Base-by-base conservation (phyloP, 2,797 vertebrate species). In the Argentina silus region DNA sequence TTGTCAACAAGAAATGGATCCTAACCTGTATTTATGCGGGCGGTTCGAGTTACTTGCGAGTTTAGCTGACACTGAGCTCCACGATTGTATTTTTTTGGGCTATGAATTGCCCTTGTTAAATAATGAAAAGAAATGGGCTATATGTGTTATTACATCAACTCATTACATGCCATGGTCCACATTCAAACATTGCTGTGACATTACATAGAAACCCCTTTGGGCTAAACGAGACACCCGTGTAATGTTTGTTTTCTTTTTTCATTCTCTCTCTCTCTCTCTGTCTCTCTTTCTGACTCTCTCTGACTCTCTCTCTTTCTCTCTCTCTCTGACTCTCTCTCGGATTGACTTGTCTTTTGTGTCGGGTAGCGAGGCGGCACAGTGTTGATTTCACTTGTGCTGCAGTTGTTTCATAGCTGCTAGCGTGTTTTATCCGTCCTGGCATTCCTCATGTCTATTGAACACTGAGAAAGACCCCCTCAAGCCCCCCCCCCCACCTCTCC, bases 201-300 rank as follows among this genome's bases (percentile, higher is more conserved):
- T 88, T 90, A 89, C 84, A 90, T 86, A 90, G 91, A 93, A 94
- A 93, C 87, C 83, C 90, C 92, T 91, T 81, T 88, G 83, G 90
- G 91, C 88, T 82, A 87, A 19, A 45, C 68, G 68, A 86, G 83
- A 84, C 80, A 83, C 85, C 72, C 81, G 79, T 79, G 80, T 82
- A 85, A 82, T 90, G 84, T 91, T 92, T 91, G 78, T 91, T 90
- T 91, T 87, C 82, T 72, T 79, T 77, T 76, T 73, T 81, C 73
- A 55, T 77, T 69, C 17, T 50, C 21, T 50, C 56, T 71, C 66
- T 72, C 42, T 19, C 62, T 69, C 72, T 47, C 62, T 76, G 36
- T 67, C 61, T 17, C 67, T 57, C 57, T 66, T 3, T 14, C 48
- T 4, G 2, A 7, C 15, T 19, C 56, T 21, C 8, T 21, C 56